Evolutionary conservation across 2,797 vertebrate genomes (phyloP).

Genomic region (Xenops minutus): DNA sequence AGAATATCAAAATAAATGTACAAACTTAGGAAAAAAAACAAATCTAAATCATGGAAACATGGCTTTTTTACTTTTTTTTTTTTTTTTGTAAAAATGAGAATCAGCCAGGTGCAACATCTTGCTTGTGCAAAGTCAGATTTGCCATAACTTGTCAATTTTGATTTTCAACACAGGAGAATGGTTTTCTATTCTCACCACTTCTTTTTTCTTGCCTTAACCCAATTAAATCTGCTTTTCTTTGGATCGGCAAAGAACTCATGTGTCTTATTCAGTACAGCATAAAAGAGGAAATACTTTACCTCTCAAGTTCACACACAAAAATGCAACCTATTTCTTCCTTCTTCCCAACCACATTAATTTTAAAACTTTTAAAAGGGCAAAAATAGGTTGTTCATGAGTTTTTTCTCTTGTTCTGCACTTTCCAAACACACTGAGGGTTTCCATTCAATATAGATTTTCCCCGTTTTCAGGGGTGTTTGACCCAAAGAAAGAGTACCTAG

Average conservation of each 20-base stretch:
- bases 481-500: constrained; percentile 54
- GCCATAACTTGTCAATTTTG: neutral
- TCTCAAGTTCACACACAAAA: constrained; percentile 25
- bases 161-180: neutral
- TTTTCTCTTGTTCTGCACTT: constrained; percentile 37
- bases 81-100: neutral
- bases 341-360: constrained; percentile 28
- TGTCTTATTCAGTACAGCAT: constrained; percentile 17
- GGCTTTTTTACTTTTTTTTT: neutral
- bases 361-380: constrained; percentile 25
- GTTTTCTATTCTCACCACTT: neutral
- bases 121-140: neutral
- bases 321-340: constrained; percentile 33
- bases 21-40: neutral
- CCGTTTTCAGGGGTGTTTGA: constrained; percentile 32
- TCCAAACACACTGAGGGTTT: constrained; percentile 38
- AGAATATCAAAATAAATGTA: neutral
- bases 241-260: neutral
- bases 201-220: neutral
- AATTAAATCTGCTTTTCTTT: neutral
- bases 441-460: constrained; percentile 23
- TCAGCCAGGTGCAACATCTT: neutral
- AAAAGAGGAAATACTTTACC: constrained; percentile 10
- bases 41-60: neutral
- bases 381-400: neutral